phyloP scores from a whole-genome alignment of 2,113 vertebrate genomes.

The Ceyx cyanopectus region DNA sequence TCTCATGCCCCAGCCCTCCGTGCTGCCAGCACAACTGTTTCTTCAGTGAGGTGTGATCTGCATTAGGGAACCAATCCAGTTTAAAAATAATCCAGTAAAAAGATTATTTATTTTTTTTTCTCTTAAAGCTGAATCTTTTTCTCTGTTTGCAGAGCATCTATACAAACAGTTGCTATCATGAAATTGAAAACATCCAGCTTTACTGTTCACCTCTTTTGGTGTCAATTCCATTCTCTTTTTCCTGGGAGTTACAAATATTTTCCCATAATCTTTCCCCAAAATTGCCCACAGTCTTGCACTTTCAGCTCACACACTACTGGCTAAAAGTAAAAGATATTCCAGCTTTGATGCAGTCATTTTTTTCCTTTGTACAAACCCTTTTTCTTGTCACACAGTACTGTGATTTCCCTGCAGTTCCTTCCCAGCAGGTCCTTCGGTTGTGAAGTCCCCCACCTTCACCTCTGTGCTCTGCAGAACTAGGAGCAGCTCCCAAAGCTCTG shows the following conservation, averaged over 20 bases:
- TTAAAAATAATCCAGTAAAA: constrained; percentile 68
- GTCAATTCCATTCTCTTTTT: background rate
- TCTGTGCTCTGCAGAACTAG: background rate
- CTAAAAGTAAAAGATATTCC: background rate
- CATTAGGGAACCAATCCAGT: constrained; percentile 53
- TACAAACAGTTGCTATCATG: background rate
- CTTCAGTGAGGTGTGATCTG: constrained; percentile 48
- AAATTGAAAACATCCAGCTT: background rate
- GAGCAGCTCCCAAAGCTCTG: background rate
- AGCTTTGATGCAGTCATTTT: background rate
- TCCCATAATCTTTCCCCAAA: background rate
- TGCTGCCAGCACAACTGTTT: constrained; percentile 49
- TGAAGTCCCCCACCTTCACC: background rate
- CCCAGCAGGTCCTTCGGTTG: background rate
- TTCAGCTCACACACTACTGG: fast-evolving
- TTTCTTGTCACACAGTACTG: fast-evolving
- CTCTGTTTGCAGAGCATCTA: background rate
- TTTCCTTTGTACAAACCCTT: background rate
- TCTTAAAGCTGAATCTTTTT: constrained; percentile 20
- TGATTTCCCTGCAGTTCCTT: background rate
- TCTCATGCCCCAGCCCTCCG: background rate
- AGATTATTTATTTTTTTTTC: constrained; percentile 44
- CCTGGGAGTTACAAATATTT: background rate
- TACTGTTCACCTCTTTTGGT: background rate
- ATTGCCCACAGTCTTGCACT: background rate